phyloP scores from a whole-genome alignment of 2,888 invertebrate genomes.

The Serripes groenlandicus region DNA sequence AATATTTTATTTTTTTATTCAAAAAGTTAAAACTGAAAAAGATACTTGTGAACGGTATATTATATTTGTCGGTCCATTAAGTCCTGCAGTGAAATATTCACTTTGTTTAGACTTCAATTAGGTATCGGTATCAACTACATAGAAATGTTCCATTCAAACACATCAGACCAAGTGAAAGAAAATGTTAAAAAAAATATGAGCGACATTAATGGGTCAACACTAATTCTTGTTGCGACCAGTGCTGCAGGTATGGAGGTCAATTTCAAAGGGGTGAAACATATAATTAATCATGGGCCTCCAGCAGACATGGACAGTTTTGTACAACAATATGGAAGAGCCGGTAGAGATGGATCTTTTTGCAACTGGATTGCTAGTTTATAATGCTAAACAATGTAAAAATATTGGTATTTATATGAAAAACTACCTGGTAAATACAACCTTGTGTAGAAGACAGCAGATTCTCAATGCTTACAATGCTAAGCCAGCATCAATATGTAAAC shows the following conservation, averaged over 20 bases:
- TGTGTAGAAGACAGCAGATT: constrained; percentile 30
- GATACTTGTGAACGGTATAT: constrained; percentile 30
- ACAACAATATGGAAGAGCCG: constrained; percentile 55
- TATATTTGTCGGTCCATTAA: constrained; percentile 56
- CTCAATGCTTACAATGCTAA: constrained; percentile 41
- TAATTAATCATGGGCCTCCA: constrained; percentile 56
- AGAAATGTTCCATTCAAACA: constrained; percentile 61
- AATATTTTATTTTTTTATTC: neutral
- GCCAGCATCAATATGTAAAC: neutral
- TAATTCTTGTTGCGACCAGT: constrained; percentile 56
- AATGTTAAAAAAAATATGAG: constrained; percentile 48
- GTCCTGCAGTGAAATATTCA: constrained; percentile 43
- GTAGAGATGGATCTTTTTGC: constrained; percentile 50
- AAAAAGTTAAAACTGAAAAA: constrained; percentile 6
- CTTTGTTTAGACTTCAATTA: constrained; percentile 20
- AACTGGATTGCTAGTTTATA: constrained; percentile 45
- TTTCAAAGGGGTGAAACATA: constrained; percentile 38
- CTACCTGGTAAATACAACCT: constrained; percentile 27
- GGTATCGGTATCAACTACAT: constrained; percentile 14
- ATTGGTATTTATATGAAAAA: constrained; percentile 32
- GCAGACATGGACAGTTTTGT: constrained; percentile 61
- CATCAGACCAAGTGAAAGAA: constrained; percentile 53
- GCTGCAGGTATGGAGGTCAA: constrained; percentile 58
- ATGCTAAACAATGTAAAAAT: constrained; percentile 33
- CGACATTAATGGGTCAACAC: constrained; percentile 33